Conservation (phyloP, 2,888 invertebrate species). For the Drosophila rellima region DNA sequence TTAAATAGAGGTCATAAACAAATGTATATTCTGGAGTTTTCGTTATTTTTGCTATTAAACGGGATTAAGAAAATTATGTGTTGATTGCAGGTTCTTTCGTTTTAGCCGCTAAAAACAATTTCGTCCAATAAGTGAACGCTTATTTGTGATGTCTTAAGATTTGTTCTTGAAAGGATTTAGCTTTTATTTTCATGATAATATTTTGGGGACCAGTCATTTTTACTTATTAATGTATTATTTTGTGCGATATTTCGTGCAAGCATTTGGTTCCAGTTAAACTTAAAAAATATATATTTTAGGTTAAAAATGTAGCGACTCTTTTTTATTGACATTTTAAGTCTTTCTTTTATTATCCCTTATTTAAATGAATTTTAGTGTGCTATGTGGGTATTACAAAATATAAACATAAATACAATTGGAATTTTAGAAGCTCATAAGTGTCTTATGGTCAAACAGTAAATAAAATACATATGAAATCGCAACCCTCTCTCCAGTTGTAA, state of each 20-base stretch:
- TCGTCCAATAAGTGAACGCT: not conserved
- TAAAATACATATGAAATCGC: conserved; percentile 39
- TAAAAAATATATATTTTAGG: conserved; percentile 10
- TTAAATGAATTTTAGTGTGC: conserved; percentile 21
- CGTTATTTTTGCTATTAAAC: conserved; percentile 7
- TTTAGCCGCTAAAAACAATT: conserved; percentile 5
- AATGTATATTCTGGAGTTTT: not conserved
- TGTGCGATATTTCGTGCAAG: conserved; percentile 21
- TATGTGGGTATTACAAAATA: not conserved
- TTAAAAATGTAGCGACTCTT: conserved; percentile 25
- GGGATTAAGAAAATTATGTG: conserved; percentile 26
- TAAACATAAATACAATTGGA: conserved; percentile 36
- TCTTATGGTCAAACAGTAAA: conserved; percentile 43
- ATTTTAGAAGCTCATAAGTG: conserved; percentile 41
- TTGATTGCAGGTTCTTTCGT: conserved; percentile 22
- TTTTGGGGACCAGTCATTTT: conserved; percentile 25
- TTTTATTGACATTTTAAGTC: conserved; percentile 28
- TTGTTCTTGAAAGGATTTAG: conserved; percentile 19
- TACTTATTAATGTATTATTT: conserved; percentile 27
- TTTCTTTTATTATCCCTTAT: conserved; percentile 27
- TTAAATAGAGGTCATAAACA: conserved; percentile 15
- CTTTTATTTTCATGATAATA: conserved; percentile 31
- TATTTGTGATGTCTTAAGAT: conserved; percentile 15
- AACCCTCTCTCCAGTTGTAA: conserved; percentile 25
- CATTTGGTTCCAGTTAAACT: conserved; percentile 21